Evolutionary conservation across 2,113 vertebrate species (phyloP).

Genomic region (Macrotus californicus): DNA sequence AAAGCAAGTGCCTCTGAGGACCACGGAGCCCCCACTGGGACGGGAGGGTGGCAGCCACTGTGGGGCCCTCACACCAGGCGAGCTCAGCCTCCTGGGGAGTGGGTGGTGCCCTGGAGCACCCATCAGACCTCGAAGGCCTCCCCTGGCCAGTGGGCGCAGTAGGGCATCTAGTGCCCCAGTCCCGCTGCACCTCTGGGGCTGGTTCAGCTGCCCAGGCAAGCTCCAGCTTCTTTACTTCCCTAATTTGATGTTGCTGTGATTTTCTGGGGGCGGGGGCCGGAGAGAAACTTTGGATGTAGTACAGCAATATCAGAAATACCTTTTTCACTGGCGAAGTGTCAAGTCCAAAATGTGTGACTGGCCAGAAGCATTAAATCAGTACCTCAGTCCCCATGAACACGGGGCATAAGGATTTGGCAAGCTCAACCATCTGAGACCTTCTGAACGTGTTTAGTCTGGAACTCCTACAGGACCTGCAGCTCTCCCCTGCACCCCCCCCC

Average conservation of each 20-base stretch:
- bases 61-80: not conserved
- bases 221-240: too few species aligned
- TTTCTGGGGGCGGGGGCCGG: not conserved
- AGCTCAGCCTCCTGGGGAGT: not conserved
- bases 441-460: not conserved
- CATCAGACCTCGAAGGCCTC: not conserved
- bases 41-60: not conserved
- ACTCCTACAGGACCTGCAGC: not conserved
- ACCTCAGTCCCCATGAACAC: not conserved
- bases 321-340: not conserved
- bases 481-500: not conserved
- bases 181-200: not conserved
- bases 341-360: not conserved
- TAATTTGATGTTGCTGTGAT: not conserved
- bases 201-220: not conserved
- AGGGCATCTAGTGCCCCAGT: not conserved
- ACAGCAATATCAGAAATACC: not conserved
- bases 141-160: rapidly evolving
- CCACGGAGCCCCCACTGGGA: not conserved
- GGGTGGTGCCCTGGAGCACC: not conserved
- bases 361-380: not conserved
- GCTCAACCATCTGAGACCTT: not conserved
- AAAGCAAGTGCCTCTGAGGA: not conserved
- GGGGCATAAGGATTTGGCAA: not conserved
- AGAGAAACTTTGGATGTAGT: not conserved